Base-by-base conservation (phyloP, 2,888 invertebrate species). In the Vanessa cardui region DNA sequence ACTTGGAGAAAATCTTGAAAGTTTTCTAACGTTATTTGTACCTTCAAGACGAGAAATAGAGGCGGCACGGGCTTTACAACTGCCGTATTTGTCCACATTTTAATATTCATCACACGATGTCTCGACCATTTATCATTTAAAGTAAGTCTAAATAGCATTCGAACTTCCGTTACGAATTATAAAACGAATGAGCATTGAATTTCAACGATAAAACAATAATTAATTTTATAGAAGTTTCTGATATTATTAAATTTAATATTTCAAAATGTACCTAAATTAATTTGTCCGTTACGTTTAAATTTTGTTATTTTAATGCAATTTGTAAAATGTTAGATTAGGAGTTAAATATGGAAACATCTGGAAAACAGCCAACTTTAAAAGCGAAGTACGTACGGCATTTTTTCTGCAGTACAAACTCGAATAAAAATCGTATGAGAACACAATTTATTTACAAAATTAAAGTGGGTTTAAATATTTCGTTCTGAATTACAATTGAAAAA, bases 291-390 rank as follows among this genome's bases (percentile, higher is more conserved):
- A 12, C 39, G 12, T 15, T 52, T 52, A 67, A 69, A 58, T 46
- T 62, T 64, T 70, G 63, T 67, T 39, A 73, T 68, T 67, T 65
- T 73, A 77, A 73, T 60, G 47, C 68, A 69, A 63, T 72, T 68
- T 73, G 69, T 69, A 76, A 76, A 76, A 75, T 75, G 75, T 76
- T 75, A 82, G 81, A 85, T 82, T 81, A 83, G 80, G 62, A 72
- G 71, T 83, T 84, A 86, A 81, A 83, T 84, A 83, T 80, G 82
- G 81, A 83, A 79, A 73, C 76, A 72, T 74, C 81, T 89, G 89
- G 89, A 87, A 71, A 72, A 69, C 69, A 45, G 88, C 89, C 88
- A 89, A 87, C 72, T 75, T 77, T 75, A 65, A 79, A 63, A 61
- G 62, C 68, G 79, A 79, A 79, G 76, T 76, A 76, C 76, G 81